These are phyloP conservation scores for Chrysaora quinquecirrha DNA, from an alignment of 30 jellyfish, hydroid and myxozoan genomes.

Conservation along the genomic window DNA sequence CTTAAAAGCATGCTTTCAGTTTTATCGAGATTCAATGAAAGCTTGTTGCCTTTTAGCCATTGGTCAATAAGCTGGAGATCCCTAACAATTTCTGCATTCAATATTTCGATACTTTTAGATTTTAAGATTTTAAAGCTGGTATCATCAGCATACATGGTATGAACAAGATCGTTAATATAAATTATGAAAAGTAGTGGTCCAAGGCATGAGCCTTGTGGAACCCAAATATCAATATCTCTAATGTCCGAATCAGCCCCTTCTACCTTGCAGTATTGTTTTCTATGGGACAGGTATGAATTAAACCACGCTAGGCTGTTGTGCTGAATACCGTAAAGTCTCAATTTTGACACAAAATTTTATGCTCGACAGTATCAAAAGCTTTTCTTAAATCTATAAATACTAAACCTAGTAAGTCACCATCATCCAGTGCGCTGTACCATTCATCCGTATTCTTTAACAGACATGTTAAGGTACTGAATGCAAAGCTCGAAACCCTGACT, in stretches of 20 bases:
- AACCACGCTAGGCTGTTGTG: background rate
- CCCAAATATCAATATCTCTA: background rate
- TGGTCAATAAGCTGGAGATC: background rate
- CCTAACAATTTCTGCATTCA: background rate
- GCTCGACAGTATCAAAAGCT: too few species aligned
- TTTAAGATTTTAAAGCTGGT: conserved; percentile 13
- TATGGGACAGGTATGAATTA: too few species aligned
- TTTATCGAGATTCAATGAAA: conserved; percentile 4
- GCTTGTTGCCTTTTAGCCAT: conserved; percentile 17
- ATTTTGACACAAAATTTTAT: too few species aligned
- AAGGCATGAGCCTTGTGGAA: conserved; percentile 27
- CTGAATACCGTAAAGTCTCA: too few species aligned
- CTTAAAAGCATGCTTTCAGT: background rate
- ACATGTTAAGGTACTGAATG: background rate
- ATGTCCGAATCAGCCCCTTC: conserved; percentile 10
- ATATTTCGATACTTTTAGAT: background rate
- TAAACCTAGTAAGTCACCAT: background rate
- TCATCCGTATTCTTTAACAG: too few species aligned
- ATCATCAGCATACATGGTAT: conserved; percentile 9
- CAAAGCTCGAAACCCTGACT: conserved; percentile 4
- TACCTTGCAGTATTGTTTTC: conserved; percentile 6
- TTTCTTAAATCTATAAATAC: background rate
- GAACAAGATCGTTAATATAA: conserved; percentile 1
- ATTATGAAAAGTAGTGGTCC: too few species aligned
- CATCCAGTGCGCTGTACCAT: background rate